Conservation (phyloP, 2,113 vertebrate species). For the Caloenas nicobarica region DNA sequence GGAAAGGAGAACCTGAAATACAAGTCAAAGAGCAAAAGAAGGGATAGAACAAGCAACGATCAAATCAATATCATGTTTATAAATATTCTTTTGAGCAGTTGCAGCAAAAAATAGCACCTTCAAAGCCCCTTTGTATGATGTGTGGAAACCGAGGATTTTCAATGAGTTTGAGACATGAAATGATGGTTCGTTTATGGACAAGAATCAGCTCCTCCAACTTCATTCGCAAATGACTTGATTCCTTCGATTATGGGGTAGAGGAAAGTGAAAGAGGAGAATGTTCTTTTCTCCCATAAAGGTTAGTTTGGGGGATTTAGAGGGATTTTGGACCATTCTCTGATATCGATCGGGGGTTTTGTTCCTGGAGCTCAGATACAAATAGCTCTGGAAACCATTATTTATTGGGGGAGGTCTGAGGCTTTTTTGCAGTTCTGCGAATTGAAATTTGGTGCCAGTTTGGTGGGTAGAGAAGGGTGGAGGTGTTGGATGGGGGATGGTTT, state of each 20-base stretch:
- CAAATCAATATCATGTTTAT: neutral
- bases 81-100: neutral
- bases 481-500: neutral
- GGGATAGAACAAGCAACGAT: neutral
- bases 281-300: too few species aligned
- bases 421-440: neutral
- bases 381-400: neutral
- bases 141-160: neutral
- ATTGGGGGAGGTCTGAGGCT: neutral
- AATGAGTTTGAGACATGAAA: neutral
- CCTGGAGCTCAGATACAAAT: neutral
- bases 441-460: neutral
- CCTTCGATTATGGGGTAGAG: too few species aligned
- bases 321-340: too few species aligned
- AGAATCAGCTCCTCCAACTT: neutral
- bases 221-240: too few species aligned
- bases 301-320: too few species aligned
- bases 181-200: neutral
- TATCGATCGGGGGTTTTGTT: too few species aligned
- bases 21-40: neutral
- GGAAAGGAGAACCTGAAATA: neutral
- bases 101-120: neutral
- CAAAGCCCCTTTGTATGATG: neutral
- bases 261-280: too few species aligned
- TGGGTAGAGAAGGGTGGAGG: neutral